Base-by-base conservation (phyloP, 2,888 invertebrate genomes). In the Clanis bilineata region DNA sequence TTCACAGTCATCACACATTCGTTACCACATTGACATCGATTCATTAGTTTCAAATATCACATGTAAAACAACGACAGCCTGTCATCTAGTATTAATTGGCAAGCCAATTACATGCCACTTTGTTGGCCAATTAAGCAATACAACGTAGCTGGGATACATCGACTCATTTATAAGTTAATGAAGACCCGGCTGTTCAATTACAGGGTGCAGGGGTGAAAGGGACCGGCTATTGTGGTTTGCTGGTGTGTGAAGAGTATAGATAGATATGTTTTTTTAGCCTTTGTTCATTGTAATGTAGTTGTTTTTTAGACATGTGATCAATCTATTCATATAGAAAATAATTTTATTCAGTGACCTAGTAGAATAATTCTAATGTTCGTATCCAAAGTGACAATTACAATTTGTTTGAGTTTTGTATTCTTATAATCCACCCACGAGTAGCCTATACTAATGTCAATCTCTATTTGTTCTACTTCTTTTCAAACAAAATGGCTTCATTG, bases 181-280 rank as follows among this genome's bases (percentile, higher is more conserved):
- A 28, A 58, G 23, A 39, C 47, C 38, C 38, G 12, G 36, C 38
- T 61, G 47, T 22, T 59, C 10, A 51, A 57, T 51, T 51, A 51
- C 1, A 32, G 18, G 51, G 7, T 15, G 65, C 58, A 67, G 68
- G 67, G 70, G 68, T 65, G 65, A 71, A 67, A 66, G 65, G 58
- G 63, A 63, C 61, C 15, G 51, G 9, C 7, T 7, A 18, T 45
- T 12, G 10, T 2, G 18, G 1, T 51, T 28, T 18, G 6, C 15
- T 18, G 18, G 2, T 15, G 47, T 18, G 28, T 28, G 18, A 51
- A 28, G 47, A 28, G 47, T 28, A 15, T 9, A 23, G 28, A 9
- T 15, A 28, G n/a, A 51, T n/a, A 3, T n/a, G 1, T 25, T 23
- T 45, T 41, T 6, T 6, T n/a, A n/a, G n/a, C n/a, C 4, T 39